Evolutionary conservation across 2,888 invertebrate species (phyloP).

Genomic region (Bombylius major): DNA sequence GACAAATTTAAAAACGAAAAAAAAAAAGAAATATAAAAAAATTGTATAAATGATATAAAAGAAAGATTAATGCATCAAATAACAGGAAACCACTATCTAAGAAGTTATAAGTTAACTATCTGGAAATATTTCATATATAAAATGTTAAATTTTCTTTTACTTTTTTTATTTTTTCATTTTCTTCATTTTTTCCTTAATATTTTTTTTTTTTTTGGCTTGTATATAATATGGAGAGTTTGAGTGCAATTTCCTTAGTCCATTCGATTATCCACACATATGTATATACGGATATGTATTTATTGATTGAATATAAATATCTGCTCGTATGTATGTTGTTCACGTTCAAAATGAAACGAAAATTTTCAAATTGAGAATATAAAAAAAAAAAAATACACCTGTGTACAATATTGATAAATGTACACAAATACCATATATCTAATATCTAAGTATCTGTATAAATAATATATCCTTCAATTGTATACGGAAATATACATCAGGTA

Average conservation of each 20-base stretch:
- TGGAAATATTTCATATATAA: slow-evolving; percentile 15
- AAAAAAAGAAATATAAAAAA: too few relatives aligned
- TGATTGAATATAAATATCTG: too few relatives aligned
- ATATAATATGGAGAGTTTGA: neutral
- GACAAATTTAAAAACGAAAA: too few relatives aligned
- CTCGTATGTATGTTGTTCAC: neutral
- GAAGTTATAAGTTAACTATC: slow-evolving; percentile 20
- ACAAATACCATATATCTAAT: too few relatives aligned
- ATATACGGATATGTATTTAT: too few relatives aligned
- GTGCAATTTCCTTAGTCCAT: neutral
- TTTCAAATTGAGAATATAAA: neutral
- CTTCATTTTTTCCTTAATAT: neutral
- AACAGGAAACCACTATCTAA: slow-evolving; percentile 18
- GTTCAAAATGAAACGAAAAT: neutral
- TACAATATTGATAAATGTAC: neutral
- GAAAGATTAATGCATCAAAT: slow-evolving; percentile 20
- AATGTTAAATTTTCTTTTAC: neutral
- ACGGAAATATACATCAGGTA: too few relatives aligned
- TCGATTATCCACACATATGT: neutral
- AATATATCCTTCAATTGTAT: too few relatives aligned
- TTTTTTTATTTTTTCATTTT: too few relatives aligned
- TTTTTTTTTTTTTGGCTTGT: neutral
- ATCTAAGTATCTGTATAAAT: too few relatives aligned
- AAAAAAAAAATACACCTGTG: neutral
- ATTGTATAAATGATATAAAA: neutral